Evolutionary conservation across 2,888 invertebrate genomes (phyloP), one percentile per base, ranked within the genome.

Genomic region (Sinodicranocentrus sp.): DNA sequence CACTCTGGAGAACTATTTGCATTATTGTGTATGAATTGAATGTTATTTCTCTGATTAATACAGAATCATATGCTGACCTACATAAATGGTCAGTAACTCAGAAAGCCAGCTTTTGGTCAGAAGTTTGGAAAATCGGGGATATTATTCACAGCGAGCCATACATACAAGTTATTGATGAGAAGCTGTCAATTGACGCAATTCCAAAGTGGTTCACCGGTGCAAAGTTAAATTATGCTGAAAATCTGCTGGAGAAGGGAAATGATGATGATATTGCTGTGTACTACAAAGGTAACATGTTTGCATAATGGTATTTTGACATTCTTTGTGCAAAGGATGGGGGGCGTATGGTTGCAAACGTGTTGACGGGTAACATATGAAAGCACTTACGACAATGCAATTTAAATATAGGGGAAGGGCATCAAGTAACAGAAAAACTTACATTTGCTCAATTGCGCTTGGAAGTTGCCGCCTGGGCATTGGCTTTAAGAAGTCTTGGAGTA

Each of bases 181-280:
- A 88, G 0, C 90, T 90, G 77, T 88, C 89, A 10, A 91, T 92
- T 59, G 89, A 90, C n/a, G 90, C 91, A 43, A 90, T 92, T 80
- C 92, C 92, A 13, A 90, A 91, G 85, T 92, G 92, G 92, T 92
- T 92, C 88, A 80, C 87, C n/a, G 92, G 92, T 1, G 89, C 91
- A 13, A 89, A 89, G 28, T 89, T 92, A 15, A 92, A 92, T 88
- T 92, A 91, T 90, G 91, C 92, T 0, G 92, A 92, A 89, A 92
- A 92, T 87, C 84, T 92, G 8, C 89, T 92, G 15, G 89, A 90
- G 67, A 90, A 90, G 67, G 89, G 90, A 54, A 79, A 84, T 15
- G 75, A 85, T 73, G 91, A 92, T 88, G 89, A 90, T 75, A 86
- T 90, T 1, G 92, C 92, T 1, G 89, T 92, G 33, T 92, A 91